These are phyloP conservation scores for Zaprionus obscuricornis DNA, from an alignment of 2,888 invertebrate species.

Conservation along the genomic window DNA sequence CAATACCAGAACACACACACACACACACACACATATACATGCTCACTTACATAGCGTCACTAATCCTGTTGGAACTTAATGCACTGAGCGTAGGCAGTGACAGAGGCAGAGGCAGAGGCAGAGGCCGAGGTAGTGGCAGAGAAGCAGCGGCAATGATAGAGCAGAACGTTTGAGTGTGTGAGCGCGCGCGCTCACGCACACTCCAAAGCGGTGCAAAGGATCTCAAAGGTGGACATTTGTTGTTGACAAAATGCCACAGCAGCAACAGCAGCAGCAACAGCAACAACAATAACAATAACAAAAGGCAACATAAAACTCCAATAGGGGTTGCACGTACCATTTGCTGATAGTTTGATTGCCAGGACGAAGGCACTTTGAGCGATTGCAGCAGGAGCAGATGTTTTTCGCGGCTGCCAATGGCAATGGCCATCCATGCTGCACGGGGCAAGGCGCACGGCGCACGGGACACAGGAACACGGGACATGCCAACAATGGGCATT, in stretches of 20 bases:
- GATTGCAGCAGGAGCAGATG: constrained; percentile 81
- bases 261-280: constrained; percentile 27
- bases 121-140: neutral
- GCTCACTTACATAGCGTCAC: constrained; percentile 25
- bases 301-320: constrained; percentile 41
- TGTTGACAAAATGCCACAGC: constrained; percentile 68
- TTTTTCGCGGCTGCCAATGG: constrained; percentile 68
- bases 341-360: constrained; percentile 56
- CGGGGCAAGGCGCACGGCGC: constrained; percentile 9
- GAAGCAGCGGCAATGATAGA: too few species aligned
- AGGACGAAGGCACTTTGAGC: constrained; percentile 48
- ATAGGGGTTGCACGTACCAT: constrained; percentile 64
- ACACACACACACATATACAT: neutral
- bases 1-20: neutral
- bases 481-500: constrained; percentile 67
- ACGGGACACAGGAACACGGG: constrained; percentile 52
- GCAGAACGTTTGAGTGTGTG: constrained; percentile 26
- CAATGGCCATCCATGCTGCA: constrained; percentile 26
- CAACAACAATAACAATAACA: constrained; percentile 15
- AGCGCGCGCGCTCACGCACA: constrained; percentile 41
- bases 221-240: constrained; percentile 63
- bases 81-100: constrained; percentile 46
- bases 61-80: constrained; percentile 65
- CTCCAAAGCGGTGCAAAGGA: constrained; percentile 46
- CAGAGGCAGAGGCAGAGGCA: constrained; percentile 5